A percentile compares a stretch with the other conserved stretches of the same genome.
Evolutionary conservation across 2,113 vertebrate genomes (phyloP).

Genomic region (Dinomys branickii): DNA sequence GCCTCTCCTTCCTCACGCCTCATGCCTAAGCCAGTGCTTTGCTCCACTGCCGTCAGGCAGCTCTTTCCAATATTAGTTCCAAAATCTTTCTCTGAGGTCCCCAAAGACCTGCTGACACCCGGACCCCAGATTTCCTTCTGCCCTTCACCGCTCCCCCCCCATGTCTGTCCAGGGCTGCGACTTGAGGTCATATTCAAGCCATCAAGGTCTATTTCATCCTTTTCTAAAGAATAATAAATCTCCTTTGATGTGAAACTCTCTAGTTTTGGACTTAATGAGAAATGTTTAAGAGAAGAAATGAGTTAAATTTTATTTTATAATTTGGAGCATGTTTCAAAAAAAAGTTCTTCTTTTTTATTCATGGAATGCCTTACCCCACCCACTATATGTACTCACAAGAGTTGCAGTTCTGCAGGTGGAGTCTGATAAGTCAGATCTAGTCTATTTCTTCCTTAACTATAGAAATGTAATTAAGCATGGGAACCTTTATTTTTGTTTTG

Average conservation of each 20-base stretch:
- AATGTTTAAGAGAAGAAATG: neutral
- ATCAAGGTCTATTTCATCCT: neutral
- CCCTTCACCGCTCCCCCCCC: too few species aligned
- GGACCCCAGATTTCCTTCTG: too few species aligned
- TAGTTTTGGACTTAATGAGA: neutral
- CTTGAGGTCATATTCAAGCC: neutral
- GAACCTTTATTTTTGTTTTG: neutral
- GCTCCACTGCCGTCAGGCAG: too few species aligned
- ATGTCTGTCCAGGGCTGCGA: neutral
- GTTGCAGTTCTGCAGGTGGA: slow-evolving; percentile 55
- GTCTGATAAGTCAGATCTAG: slow-evolving; percentile 52
- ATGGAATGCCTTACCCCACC: neutral
- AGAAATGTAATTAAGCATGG: neutral
- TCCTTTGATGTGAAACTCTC: neutral
- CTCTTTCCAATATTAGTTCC: too few species aligned
- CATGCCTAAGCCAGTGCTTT: too few species aligned
- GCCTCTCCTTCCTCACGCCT: too few species aligned
- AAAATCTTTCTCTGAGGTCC: too few species aligned
- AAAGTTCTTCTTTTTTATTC: neutral
- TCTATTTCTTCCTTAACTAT: neutral
- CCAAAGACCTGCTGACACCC: too few species aligned
- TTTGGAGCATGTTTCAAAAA: neutral
- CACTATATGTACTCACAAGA: slow-evolving; percentile 34
- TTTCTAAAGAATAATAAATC: neutral
- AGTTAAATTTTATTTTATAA: neutral